Evolutionary conservation across 2,888 invertebrate species (phyloP).

Genomic region (Ormia ochracea): DNA sequence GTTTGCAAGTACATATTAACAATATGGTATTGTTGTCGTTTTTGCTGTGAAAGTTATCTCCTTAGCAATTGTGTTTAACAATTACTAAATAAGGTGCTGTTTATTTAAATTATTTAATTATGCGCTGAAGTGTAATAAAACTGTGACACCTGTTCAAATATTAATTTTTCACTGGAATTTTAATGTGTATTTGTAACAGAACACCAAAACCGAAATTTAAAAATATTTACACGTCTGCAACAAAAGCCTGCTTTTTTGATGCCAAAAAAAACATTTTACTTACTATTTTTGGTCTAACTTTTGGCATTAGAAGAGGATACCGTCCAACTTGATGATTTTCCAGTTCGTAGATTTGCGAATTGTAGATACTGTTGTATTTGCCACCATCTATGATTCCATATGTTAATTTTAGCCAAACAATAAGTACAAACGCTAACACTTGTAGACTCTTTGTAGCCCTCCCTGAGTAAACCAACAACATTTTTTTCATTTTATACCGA

Average conservation of each 20-base stretch:
- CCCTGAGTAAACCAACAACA: slow-evolving; percentile 53
- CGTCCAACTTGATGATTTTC: slow-evolving; percentile 70
- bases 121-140: not conserved
- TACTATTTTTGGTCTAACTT: slow-evolving; percentile 87
- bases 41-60: not conserved
- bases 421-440: slow-evolving; percentile 51
- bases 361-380: slow-evolving; percentile 48
- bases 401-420: slow-evolving; percentile 52
- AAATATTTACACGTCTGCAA: not conserved
- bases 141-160: slow-evolving; percentile 50
- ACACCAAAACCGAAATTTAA: not conserved
- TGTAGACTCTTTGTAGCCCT: slow-evolving; percentile 55
- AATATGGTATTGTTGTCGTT: not conserved
- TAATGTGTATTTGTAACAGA: not conserved
- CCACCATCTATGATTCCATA: slow-evolving; percentile 53
- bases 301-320: slow-evolving; percentile 88
- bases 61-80: not conserved
- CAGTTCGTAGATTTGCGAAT: slow-evolving; percentile 33
- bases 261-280: slow-evolving; percentile 38
- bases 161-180: not conserved
- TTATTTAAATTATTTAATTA: too few species aligned
- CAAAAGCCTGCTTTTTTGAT: not conserved
- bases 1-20: not conserved
- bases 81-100: not conserved
- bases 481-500: slow-evolving; percentile 18